Evolutionary conservation across 1,140 invertebrate species (phyloP), one percentile per base, ranked within the genome.

Genomic region (Hypothenemus hampei): DNA sequence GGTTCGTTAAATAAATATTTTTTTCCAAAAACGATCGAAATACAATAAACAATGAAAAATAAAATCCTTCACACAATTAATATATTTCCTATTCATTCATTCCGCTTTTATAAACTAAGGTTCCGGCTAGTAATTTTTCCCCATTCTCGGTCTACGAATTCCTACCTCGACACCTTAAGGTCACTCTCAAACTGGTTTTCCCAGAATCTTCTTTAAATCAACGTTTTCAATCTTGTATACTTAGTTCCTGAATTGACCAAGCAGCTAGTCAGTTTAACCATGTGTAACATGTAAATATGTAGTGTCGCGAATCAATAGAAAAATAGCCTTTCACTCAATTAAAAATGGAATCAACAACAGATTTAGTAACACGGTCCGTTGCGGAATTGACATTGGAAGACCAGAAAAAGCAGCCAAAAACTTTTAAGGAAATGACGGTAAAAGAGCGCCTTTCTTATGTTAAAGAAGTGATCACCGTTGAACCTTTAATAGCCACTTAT

Each of bases 381-480:
- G 58, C 44, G 22, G 58, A 65, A 18, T 33, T 63, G 22, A 55
- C 45, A 18, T 41, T n/a, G n/a, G n/a, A n/a, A n/a, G n/a, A n/a
- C n/a, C n/a, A n/a, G n/a, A n/a, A n/a, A n/a, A n/a, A n/a, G n/a
- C n/a, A 59, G 29, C n/a, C 33, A 4, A 31, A 61, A 16, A 57
- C 57, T 6, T 65, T 67, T 31, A 56, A 44, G 43, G 33, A 50
- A 18, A 62, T 63, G 60, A 45, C 53, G 8, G 29, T 60, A 7
- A 57, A 47, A 19, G 63, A 65, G 41, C 57, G 58, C 40, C 26
- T 64, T 8, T 13, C 26, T 3, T 69, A 65, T 33, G 26, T 65
- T 3, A 59, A 51, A 33, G 59, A 69, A 39, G 53, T 70, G 23
- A 63, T 70, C 21, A 72, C 70, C 6, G 62, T 72, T 3, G 70